These are phyloP conservation scores for Zoroaster sp. DNA, from an alignment of 53 echinoderm and acorn worm species.

Conservation along the genomic window DNA sequence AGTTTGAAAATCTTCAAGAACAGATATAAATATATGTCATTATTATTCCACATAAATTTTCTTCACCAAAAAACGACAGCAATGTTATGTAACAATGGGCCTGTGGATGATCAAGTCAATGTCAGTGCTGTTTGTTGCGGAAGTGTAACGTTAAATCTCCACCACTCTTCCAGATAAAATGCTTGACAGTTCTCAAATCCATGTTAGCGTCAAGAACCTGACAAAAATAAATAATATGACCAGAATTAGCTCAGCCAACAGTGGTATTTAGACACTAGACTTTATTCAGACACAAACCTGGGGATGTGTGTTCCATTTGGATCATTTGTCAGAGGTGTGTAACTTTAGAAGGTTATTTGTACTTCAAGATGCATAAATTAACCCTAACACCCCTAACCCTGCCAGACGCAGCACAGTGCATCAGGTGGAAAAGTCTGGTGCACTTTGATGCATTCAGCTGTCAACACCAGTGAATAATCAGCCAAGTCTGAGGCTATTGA, in stretches of 20 bases:
- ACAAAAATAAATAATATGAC: neutral
- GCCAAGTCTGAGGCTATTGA: too few species aligned
- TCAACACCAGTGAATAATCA: too few species aligned
- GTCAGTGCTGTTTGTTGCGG: constrained; percentile 75
- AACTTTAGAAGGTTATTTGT: too few species aligned
- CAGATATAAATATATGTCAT: neutral
- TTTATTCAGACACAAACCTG: neutral
- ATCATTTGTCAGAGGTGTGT: too few species aligned
- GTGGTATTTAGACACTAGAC: neutral
- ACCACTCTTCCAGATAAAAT: constrained; percentile 97
- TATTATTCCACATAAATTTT: neutral
- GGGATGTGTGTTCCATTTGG: neutral
- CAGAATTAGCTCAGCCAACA: neutral
- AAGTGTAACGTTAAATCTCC: constrained; percentile 90
- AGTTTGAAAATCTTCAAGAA: neutral
- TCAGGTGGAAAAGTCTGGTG: too few species aligned
- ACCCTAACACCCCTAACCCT: too few species aligned
- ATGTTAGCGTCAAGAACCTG: constrained; percentile 95
- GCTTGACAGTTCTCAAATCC: constrained; percentile 92
- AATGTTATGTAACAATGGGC: neutral
- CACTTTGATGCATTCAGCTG: too few species aligned
- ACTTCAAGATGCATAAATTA: too few species aligned
- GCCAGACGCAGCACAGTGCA: too few species aligned
- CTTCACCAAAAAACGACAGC: neutral
- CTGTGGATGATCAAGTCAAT: neutral